Evolutionary conservation across 2,888 invertebrate species (phyloP), one percentile per base, ranked within the genome.

Genomic region (Cephus pulcher): DNA sequence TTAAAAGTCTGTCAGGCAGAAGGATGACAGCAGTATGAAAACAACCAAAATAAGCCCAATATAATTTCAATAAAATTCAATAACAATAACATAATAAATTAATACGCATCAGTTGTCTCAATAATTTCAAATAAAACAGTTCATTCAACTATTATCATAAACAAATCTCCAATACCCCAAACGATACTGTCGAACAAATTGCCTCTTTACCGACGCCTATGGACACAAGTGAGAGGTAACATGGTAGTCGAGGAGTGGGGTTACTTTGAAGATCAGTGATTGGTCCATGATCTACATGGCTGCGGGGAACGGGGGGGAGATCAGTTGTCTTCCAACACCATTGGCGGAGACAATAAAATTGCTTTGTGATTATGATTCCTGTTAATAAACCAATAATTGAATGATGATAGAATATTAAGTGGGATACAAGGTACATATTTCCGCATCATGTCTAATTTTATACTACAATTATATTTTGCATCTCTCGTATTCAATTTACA

Each of bases 301-400:
- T 6, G 4, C 0, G 2, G 0, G 0, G 23, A 23, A 0, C 9
- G 1, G 9, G 23, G 23, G 23, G 40, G 2, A 9, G 23, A 56
- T 9, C 56, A 23, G 23, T 56, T 23, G 23, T 9, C 9, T 23
- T 56, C 9, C 0, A 40, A 23, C 23, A 23, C 9, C 56, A 56
- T 23, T 56, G 56, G 56, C 56, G 56, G 15, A 56, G 23, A 2
- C 56, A 23, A 23, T 2, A 56, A 56, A 23, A 23, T 23, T 23
- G 23, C 1, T 23, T 56, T 56, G 23, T 40, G 15, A 40, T 40
- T 23, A 23, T 23, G 23, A 23, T 9, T 56, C 9, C 9, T 56
- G 1, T 56, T 23, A 56, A 56, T 23, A 56, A 56, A 23, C 2
- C 23, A 56, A 9, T 56, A 23, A 56, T 23, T 23, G 56, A 2